Conservation (phyloP, 2,888 invertebrate species). For the Marronus borbonicus region DNA sequence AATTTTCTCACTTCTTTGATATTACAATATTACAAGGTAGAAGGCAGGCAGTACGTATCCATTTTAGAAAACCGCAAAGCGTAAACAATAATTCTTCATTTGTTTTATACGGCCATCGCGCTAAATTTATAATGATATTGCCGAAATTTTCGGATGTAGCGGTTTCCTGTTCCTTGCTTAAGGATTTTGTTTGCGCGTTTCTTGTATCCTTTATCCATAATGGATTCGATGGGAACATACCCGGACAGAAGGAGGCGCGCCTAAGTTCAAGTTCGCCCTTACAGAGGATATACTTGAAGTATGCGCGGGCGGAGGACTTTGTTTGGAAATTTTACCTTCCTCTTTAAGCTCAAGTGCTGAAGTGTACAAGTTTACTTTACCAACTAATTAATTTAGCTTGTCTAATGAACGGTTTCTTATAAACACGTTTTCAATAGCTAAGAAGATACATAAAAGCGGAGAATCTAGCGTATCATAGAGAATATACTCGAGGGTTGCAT, state of each 20-base stretch:
- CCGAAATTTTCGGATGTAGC: conserved; percentile 45
- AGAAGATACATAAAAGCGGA: conserved; percentile 2
- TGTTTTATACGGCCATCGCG: conserved; percentile 3
- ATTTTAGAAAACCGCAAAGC: background rate
- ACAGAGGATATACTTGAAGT: conserved; percentile 51
- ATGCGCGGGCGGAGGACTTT: conserved; percentile 45
- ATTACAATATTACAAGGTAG: too few relatives aligned
- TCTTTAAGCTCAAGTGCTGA: conserved; percentile 54
- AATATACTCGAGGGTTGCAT: background rate
- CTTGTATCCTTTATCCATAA: conserved; percentile 49
- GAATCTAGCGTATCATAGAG: background rate
- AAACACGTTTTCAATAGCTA: background rate
- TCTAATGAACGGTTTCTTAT: conserved; percentile 42
- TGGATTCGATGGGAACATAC: conserved; percentile 34
- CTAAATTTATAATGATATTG: conserved; percentile 46
- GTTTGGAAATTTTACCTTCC: conserved; percentile 56
- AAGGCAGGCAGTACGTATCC: too few relatives aligned
- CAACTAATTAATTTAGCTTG: conserved; percentile 50
- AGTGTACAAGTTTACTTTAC: conserved; percentile 47
- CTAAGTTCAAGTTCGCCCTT: conserved; percentile 35
- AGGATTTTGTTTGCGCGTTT: conserved; percentile 45
- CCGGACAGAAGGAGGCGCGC: background rate
- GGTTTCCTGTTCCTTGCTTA: conserved; percentile 43
- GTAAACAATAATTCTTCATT: conserved; percentile 5
- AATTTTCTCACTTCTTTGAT: too few relatives aligned